Evolutionary conservation across 2,797 vertebrate genomes (phyloP).

Genomic region (Podarcis siculus): DNA sequence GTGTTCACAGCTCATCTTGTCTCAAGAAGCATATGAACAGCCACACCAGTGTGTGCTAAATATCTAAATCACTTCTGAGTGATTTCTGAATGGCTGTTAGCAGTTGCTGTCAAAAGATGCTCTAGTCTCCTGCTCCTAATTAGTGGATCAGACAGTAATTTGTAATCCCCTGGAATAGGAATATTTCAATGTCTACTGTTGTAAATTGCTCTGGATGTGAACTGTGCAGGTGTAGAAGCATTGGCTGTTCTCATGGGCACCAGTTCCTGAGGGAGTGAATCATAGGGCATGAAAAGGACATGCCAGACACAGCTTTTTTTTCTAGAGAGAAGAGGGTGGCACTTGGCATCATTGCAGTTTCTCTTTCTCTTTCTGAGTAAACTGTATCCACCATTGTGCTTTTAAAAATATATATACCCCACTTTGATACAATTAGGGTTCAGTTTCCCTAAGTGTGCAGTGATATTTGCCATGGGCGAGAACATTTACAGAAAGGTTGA

Average conservation of each 20-base stretch:
- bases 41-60: background rate
- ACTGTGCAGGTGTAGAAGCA: background rate
- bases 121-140: conserved; percentile 61
- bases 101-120: conserved; percentile 59
- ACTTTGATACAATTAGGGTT: too few species aligned
- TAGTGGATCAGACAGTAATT: conserved; percentile 73
- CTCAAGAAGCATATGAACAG: conserved; percentile 13
- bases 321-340: background rate
- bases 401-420: background rate
- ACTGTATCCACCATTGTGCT: background rate
- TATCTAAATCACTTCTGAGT: conserved; percentile 48
- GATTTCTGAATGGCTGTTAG: conserved; percentile 69
- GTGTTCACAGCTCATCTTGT: background rate
- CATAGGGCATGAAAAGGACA: conserved; percentile 7
- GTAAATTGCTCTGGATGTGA: conserved; percentile 35
- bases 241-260: background rate
- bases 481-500: too few species aligned
- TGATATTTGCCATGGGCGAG: too few species aligned
- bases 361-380: background rate
- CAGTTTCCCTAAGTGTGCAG: too few species aligned
- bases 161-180: conserved; percentile 62
- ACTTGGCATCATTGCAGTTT: background rate
- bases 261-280: background rate
- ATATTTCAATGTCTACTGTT: conserved; percentile 52
- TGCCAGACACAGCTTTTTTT: background rate